Conservation (phyloP, 2,113 vertebrate species). For the Prunella fulvescens region DNA sequence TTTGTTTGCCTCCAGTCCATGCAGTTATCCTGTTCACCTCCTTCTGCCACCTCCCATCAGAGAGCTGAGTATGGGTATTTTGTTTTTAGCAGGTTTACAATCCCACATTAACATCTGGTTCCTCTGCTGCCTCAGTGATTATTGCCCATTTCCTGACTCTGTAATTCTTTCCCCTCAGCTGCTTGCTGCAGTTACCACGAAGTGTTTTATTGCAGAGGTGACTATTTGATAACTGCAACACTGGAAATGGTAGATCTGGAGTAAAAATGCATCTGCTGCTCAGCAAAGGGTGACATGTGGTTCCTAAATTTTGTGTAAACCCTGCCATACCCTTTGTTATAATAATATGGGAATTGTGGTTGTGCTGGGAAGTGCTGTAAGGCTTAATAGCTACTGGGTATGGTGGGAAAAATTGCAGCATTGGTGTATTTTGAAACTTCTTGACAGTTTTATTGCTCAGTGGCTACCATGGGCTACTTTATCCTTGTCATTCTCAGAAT, state of each 20-base stretch:
- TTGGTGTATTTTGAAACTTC: not conserved
- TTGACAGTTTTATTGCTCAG: not conserved
- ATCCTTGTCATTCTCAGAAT: not conserved
- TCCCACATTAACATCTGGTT: not conserved
- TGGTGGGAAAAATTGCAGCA: not conserved
- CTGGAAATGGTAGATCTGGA: not conserved
- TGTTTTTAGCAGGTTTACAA: not conserved
- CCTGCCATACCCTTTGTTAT: not conserved
- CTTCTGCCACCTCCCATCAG: not conserved
- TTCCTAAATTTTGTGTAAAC: not conserved
- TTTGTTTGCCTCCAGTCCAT: not conserved
- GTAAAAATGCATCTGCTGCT: not conserved
- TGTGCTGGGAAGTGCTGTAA: not conserved
- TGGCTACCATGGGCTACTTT: not conserved
- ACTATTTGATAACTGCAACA: not conserved
- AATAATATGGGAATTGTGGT: not conserved
- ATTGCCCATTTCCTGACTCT: not conserved
- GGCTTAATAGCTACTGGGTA: not conserved
- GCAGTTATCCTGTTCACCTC: not conserved
- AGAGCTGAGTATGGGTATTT: not conserved
- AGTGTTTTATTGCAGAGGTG: not conserved
- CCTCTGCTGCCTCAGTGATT: not conserved
- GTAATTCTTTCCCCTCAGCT: not conserved
- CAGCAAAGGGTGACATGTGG: not conserved
- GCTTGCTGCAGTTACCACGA: not conserved